A percentile compares a stretch with the other conserved stretches of the same genome.
Conservation (phyloP, 2,888 invertebrate genomes). For the Leptopilina myrica region DNA sequence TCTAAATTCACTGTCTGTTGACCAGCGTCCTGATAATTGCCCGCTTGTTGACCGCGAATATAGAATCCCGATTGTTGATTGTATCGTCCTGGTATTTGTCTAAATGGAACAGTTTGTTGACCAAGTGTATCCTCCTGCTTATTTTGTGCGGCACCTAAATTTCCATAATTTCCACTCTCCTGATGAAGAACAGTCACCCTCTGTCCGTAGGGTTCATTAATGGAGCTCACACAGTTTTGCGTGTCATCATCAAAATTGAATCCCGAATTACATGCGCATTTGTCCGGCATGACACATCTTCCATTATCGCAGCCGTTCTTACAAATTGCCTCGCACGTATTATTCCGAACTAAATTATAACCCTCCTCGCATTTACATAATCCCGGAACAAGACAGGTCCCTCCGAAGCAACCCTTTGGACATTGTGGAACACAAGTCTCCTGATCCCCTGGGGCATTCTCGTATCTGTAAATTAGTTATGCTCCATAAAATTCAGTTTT, state of each 20-base stretch:
- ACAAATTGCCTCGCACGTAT: conserved; percentile 57
- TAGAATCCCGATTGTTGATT: conserved; percentile 1
- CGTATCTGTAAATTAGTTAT: conserved; percentile 60
- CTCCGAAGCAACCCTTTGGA: conserved; percentile 61
- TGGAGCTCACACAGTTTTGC: conserved; percentile 26
- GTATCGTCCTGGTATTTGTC: not conserved
- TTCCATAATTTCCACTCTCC: conserved; percentile 18
- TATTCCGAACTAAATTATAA: conserved; percentile 64
- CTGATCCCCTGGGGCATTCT: conserved; percentile 64
- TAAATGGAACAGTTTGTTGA: not conserved
- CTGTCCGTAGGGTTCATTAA: not conserved
- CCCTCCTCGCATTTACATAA: conserved; percentile 67
- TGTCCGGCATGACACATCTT: conserved; percentile 78
- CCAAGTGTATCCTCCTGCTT: not conserved
- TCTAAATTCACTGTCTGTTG: not conserved
- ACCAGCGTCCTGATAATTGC: not conserved
- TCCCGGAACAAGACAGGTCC: conserved; percentile 65
- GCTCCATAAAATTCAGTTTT: not conserved
- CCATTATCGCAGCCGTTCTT: conserved; percentile 76
- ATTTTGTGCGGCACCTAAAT: not conserved
- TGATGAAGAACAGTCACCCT: conserved; percentile 6
- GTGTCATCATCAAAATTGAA: conserved; percentile 64
- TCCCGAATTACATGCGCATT: conserved; percentile 79
- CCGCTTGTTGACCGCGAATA: not conserved
- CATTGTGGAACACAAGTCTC: conserved; percentile 67